phyloP scores from a whole-genome alignment of 1,140 invertebrate species.

The Eumeta japonica region DNA sequence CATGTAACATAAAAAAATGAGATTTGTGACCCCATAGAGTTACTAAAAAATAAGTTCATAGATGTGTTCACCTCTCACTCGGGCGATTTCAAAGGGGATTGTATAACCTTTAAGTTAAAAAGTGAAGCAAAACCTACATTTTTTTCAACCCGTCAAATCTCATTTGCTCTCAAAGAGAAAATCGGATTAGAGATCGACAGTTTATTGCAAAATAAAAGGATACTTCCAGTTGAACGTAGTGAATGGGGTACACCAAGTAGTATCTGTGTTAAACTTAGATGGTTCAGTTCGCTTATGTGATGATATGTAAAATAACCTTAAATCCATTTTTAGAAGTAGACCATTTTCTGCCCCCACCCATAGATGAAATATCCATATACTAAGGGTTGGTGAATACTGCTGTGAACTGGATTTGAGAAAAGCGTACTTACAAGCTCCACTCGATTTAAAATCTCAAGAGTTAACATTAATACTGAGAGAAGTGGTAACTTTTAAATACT shows the following conservation, averaged over 20 bases:
- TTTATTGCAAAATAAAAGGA: neutral
- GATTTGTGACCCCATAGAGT: too few species aligned
- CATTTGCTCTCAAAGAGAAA: neutral
- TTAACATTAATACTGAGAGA: neutral
- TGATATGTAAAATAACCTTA: slow-evolving; percentile 5
- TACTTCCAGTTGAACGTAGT: slow-evolving; percentile 3
- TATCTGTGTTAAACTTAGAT: slow-evolving; percentile 4
- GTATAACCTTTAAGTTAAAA: slow-evolving; percentile 2
- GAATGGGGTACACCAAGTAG: slow-evolving; percentile 8
- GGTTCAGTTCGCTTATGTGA: neutral
- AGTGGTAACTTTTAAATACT: neutral
- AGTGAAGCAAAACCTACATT: neutral
- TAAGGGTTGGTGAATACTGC: neutral
- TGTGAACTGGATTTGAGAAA: slow-evolving; percentile 3
- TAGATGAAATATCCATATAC: neutral
- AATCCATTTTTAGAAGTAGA: slow-evolving; percentile 7
- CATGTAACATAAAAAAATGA: neutral
- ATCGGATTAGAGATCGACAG: neutral
- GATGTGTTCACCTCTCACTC: too few species aligned
- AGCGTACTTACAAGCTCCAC: slow-evolving; percentile 2
- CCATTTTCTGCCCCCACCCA: neutral
- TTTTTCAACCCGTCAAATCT: neutral
- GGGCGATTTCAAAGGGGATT: too few species aligned
- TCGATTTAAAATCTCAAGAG: neutral
- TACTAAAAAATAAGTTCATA: too few species aligned